Evolutionary conservation across 2,888 invertebrate species (phyloP), one percentile per base, ranked within the genome.

Genomic region (Calliopum simillimum): DNA sequence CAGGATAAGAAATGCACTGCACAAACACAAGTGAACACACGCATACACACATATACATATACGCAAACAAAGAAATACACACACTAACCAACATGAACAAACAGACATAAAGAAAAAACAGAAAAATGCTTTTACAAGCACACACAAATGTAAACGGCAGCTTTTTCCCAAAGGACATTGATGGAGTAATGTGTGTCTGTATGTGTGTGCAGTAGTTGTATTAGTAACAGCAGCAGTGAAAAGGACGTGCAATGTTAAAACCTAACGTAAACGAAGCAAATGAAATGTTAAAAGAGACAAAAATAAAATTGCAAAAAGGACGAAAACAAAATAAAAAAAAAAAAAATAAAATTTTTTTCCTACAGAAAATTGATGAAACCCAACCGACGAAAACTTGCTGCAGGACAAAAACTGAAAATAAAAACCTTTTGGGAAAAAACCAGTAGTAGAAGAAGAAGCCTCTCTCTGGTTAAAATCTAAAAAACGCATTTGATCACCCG

Each of bases 401-500:
- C 12, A 61, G 14, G n/a, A 33, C 11, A 23, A 16, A 61, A 21
- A 46, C 61, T 14, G 51, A 73, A 58, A 23, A 69, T 46, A 55
- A 61, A 14, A 43, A 23, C 56, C 23, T 33, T 23, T n/a, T n/a
- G n/a, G n/a, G n/a, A n/a, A 62, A 69, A 21, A 16, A 3, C 14
- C 53, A 55, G 49, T 49, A 44, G 23, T 33, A 8, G 1, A 49
- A 25, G 61, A 62, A 16, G 61, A 63, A 59, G 51, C 61, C 16
- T 25, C 14, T 33, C 16, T 33, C 41, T n/a, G 14, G 19, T 13
- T 25, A 46, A 49, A 69, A 44, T 55, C 67, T 67, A 44, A 61
- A 68, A 72, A 65, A 78, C 77, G 77, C 77, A 78, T 76, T 76
- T 74, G 72, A 70, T 56, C 68, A 49, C n/a, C 55, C 47, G n/a